These are phyloP conservation scores for Xenopus laevis DNA, from an alignment of 2,113 vertebrate species.

Conservation along the genomic window DNA sequence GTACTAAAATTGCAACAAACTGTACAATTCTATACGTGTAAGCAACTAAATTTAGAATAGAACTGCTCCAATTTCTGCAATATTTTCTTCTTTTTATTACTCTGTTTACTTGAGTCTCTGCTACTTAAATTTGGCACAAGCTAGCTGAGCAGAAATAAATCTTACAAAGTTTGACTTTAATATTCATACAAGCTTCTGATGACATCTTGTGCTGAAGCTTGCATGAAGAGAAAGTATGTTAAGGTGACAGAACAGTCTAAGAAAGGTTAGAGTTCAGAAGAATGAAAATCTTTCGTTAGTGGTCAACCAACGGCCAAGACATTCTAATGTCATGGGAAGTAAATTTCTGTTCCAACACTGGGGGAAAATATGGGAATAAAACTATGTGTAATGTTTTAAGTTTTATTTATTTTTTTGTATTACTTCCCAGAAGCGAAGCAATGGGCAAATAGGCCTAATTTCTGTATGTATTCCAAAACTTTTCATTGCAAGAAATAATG, in stretches of 20 bases:
- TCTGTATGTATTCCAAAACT: no score
- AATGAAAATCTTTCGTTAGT: slow-evolving; percentile 65
- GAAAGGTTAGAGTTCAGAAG: slow-evolving; percentile 64
- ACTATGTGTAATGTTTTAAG: neutral
- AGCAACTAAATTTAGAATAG: no score
- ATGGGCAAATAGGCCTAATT: neutral
- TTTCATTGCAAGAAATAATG: no score
- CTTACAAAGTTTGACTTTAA: slow-evolving; percentile 74
- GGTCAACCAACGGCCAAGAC: slow-evolving; percentile 68
- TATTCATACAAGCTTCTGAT: slow-evolving; percentile 78
- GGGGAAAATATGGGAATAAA: slow-evolving; percentile 51
- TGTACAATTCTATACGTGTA: no score
- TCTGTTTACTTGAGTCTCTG: slow-evolving; percentile 69
- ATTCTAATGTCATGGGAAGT: slow-evolving; percentile 72
- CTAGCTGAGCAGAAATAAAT: slow-evolving; percentile 67
- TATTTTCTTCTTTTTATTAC: slow-evolving; percentile 2
- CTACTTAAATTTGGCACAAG: slow-evolving; percentile 64
- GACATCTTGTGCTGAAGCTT: slow-evolving; percentile 71
- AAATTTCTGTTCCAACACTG: slow-evolving; percentile 65
- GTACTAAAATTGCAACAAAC: no score
- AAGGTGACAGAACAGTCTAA: slow-evolving; percentile 70
- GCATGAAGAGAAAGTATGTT: slow-evolving; percentile 69
- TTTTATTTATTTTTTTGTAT: no score
- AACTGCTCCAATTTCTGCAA: no score
- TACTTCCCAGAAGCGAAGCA: no score